Percentiles rank a stretch among this genome's conserved stretches.
phyloP scores from a whole-genome alignment of 2,888 invertebrate genomes.

The Ichneumoninae sp. region DNA sequence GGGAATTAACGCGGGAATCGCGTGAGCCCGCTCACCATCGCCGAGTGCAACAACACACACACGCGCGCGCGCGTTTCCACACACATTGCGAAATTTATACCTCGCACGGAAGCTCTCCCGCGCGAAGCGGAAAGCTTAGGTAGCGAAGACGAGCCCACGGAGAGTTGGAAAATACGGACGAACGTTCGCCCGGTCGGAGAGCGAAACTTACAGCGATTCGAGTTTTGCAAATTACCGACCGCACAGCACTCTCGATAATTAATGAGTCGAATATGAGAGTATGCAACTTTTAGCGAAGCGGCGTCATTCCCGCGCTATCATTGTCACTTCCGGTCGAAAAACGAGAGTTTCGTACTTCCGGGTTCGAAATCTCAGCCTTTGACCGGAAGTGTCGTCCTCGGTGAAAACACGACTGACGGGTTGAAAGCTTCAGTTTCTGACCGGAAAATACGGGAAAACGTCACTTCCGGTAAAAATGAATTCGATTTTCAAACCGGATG shows the following conservation, averaged over 20 bases:
- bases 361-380: no score
- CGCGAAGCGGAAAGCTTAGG: not conserved
- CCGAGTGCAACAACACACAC: constrained; percentile 23
- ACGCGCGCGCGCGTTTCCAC: constrained; percentile 36
- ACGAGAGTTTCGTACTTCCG: no score
- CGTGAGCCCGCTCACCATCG: constrained; percentile 74
- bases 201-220: not conserved
- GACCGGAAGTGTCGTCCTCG: no score
- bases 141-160: constrained; percentile 6
- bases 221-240: not conserved
- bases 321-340: no score
- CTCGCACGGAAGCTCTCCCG: constrained; percentile 29
- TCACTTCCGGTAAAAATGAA: no score
- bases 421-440: no score
- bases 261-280: not conserved
- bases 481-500: no score
- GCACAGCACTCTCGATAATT: not conserved
- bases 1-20: constrained; percentile 83
- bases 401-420: no score
- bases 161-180: constrained; percentile 20
- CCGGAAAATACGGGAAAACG: no score
- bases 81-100: constrained; percentile 44
- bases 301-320: no score
- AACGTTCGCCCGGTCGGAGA: constrained; percentile 1
- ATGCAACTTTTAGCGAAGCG: not conserved